These are phyloP conservation scores for Serinus canaria DNA, from an alignment of 2,113 vertebrate species.

Conservation along the genomic window DNA sequence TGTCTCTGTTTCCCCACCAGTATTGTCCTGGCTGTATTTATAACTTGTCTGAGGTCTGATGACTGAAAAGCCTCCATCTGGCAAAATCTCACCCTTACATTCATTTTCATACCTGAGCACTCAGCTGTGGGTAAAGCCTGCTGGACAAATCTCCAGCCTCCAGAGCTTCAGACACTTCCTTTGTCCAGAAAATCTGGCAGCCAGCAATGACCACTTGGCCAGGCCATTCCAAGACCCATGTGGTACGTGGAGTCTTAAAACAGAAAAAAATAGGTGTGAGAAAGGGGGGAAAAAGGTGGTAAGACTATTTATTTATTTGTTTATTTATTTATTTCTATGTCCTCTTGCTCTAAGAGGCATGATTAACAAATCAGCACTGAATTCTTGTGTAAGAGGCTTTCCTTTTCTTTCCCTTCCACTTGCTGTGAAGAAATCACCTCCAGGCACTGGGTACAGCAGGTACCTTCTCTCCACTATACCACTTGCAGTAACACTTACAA, in stretches of 20 bases:
- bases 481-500: background rate
- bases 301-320: background rate
- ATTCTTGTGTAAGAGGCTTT: background rate
- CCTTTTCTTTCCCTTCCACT: background rate
- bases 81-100: background rate
- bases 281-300: background rate
- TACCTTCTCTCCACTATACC: background rate
- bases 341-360: background rate
- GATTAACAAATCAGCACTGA: background rate
- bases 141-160: conserved; percentile 75
- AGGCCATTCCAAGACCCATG: conserved; percentile 90
- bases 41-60: background rate
- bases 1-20: background rate
- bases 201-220: conserved; percentile 95
- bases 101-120: conserved; percentile 75
- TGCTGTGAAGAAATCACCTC: background rate
- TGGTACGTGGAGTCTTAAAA: conserved; percentile 70
- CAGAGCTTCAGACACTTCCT: conserved; percentile 84
- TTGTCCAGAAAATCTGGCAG: conserved; percentile 91
- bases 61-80: background rate
- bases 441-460: background rate
- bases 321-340: background rate
- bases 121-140: conserved; percentile 83
- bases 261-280: background rate
- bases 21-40: background rate